Evolutionary conservation across 2,113 vertebrate species (phyloP), one percentile per base, ranked within the genome.

Genomic region (Dicentrarchus labrax): DNA sequence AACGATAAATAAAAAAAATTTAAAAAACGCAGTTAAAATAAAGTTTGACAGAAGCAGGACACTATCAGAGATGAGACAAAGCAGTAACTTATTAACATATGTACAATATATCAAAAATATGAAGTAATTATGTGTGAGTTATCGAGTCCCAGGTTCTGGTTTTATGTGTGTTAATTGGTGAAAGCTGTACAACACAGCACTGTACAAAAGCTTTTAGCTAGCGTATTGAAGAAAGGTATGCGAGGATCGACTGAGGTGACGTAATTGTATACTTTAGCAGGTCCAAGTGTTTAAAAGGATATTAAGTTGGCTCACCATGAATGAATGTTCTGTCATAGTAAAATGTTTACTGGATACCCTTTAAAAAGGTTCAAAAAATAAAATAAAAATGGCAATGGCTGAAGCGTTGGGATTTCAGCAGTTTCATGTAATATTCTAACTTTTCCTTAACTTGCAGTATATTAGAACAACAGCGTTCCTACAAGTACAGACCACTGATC

Each of bases 301-400:
- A 57, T 8, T 61, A 48, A 56, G 59, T 71, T 24, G 24, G 21
- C 4, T 30, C 69, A 4, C 62, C 8, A 50, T 83, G 71, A 91
- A 90, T 79, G 60, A 77, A 64, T 36, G 57, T 76, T 76, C 80
- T 91, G 82, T 88, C 45, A 24, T 36, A 43, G 11, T 53, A 8
- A 38, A 54, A 61, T n/a, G 4, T 59, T 64, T 65, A 60, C 60
- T 45, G 16, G 22, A 30, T 12, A 19, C 6, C 5, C 36, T 24
- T 39, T 30, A 30, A 30, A 30, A 30, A 30, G 16, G 53, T 41
- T 8, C 39, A 19, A 11, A 12, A 16, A 16, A 16, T 65, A 24
- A 5, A n/a, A 45, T 30, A 1, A 53, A 73, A n/a, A 7, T 3
- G n/a, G 1, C 8, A 65, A 11, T 36, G 48, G 47, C 11, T 39